Evolutionary conservation across 1,140 invertebrate species (phyloP).

Genomic region (Tachypleus tridentatus): DNA sequence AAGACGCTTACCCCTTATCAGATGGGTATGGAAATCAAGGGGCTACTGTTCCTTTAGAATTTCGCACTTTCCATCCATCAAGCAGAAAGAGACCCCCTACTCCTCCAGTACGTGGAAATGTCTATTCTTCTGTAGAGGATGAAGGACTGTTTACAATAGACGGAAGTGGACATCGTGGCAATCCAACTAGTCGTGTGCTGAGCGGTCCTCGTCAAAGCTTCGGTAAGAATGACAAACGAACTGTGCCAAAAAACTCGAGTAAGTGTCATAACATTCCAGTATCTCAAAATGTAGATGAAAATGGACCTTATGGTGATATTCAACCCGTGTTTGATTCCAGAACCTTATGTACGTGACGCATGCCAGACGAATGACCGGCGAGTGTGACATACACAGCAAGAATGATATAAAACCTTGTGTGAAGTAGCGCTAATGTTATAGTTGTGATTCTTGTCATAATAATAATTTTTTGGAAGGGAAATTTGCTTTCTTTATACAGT

Average conservation of each 20-base stretch:
- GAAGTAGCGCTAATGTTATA: no score
- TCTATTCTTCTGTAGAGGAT: constrained; percentile 20
- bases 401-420: no score
- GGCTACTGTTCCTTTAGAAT: constrained; percentile 11
- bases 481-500: no score
- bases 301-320: constrained; percentile 19
- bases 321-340: constrained; percentile 18
- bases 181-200: no score
- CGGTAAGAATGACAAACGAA: no score
- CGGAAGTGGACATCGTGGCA: constrained; percentile 9
- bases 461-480: no score
- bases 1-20: constrained; percentile 11
- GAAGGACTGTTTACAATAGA: constrained; percentile 19
- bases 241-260: no score
- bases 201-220: no score
- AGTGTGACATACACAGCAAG: no score
- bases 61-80: constrained; percentile 9
- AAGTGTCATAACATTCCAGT: no score
- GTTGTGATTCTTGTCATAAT: no score
- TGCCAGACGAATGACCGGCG: no score
- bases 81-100: constrained; percentile 5
- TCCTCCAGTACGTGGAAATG: constrained; percentile 14
- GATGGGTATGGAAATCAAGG: constrained; percentile 11
- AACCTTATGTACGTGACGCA: constrained; percentile 16
- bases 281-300: constrained; percentile 1